phyloP scores from a whole-genome alignment of 1,140 invertebrate species.

The Agrilus planipennis region DNA sequence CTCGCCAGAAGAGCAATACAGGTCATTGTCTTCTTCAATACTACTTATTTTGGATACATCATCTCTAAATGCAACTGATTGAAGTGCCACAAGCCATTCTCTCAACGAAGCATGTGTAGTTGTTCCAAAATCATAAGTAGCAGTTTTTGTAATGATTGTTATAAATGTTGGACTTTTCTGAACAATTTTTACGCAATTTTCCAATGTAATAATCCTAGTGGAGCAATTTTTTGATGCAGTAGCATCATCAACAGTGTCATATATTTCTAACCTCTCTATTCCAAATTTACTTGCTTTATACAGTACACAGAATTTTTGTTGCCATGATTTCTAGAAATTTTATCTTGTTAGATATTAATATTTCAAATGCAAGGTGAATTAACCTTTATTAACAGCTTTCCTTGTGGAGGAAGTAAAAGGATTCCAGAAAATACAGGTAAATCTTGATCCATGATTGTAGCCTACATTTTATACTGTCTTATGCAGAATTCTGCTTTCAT shows the following conservation, averaged over 20 bases:
- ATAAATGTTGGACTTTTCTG: slow-evolving; percentile 47
- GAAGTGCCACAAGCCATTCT: slow-evolving; percentile 65
- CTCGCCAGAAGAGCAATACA: slow-evolving; percentile 71
- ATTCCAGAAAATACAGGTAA: slow-evolving; percentile 52
- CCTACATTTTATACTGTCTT: no score
- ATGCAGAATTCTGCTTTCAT: no score
- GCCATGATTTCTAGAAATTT: slow-evolving; percentile 61
- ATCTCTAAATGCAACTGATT: slow-evolving; percentile 71
- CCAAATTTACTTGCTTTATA: slow-evolving; percentile 72
- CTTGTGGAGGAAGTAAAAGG: slow-evolving; percentile 55
- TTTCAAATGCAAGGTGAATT: slow-evolving; percentile 5
- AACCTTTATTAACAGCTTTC: slow-evolving; percentile 46
- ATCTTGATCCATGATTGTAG: slow-evolving; percentile 60
- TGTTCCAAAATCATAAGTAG: slow-evolving; percentile 56
- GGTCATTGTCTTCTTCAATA: slow-evolving; percentile 76
- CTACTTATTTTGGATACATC: slow-evolving; percentile 44
- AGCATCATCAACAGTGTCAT: slow-evolving; percentile 61
- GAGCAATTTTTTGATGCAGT: slow-evolving; percentile 41
- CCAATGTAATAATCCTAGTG: slow-evolving; percentile 65
- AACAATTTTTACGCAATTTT: slow-evolving; percentile 76
- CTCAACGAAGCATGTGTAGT: slow-evolving; percentile 56
- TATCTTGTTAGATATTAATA: slow-evolving; percentile 2
- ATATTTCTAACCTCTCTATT: slow-evolving; percentile 71
- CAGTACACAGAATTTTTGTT: slow-evolving; percentile 62
- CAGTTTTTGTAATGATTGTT: slow-evolving; percentile 59